These are phyloP conservation scores for Microplitis deprimator DNA, from an alignment of 2,888 invertebrate genomes.

Conservation along the genomic window DNA sequence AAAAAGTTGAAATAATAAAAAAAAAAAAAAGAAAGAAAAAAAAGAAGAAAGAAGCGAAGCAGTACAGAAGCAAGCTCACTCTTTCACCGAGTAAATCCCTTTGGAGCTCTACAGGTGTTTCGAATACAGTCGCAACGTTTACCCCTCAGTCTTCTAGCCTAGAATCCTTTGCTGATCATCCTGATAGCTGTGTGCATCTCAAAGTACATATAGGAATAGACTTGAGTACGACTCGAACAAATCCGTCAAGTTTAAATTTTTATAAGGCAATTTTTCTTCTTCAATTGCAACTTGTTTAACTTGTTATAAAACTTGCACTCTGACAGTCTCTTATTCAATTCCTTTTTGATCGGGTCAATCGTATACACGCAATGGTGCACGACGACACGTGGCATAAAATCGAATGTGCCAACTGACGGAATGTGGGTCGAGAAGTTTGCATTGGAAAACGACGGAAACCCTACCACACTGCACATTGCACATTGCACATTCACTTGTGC, in stretches of 20 bases:
- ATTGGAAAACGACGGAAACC: slow-evolving; percentile 30
- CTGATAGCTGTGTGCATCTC: background rate
- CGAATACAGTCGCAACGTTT: slow-evolving; percentile 48
- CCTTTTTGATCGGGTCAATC: background rate
- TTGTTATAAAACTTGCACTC: too few relatives aligned
- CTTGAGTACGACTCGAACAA: too few relatives aligned
- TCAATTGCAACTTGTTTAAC: too few relatives aligned
- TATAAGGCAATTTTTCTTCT: too few relatives aligned
- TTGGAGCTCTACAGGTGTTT: slow-evolving; percentile 55
- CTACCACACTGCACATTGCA: background rate
- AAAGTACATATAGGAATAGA: background rate
- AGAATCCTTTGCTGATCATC: slow-evolving; percentile 34
- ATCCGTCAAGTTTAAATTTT: too few relatives aligned
- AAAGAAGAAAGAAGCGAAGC: slow-evolving; percentile 31
- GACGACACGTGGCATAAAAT: slow-evolving; percentile 10
- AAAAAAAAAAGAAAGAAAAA: slow-evolving; percentile 15
- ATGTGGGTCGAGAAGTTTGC: slow-evolving; percentile 36
- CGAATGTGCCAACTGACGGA: slow-evolving; percentile 6
- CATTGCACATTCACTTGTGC: slow-evolving; percentile 16
- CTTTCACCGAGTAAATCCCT: slow-evolving; percentile 48
- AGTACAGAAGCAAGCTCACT: slow-evolving; percentile 23
- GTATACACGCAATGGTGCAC: background rate
- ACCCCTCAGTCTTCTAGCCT: slow-evolving; percentile 17
- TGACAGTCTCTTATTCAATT: background rate
- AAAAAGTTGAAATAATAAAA: slow-evolving; percentile 28